phyloP scores from a whole-genome alignment of 2,113 vertebrate species.

The Solenodon paradoxus region DNA sequence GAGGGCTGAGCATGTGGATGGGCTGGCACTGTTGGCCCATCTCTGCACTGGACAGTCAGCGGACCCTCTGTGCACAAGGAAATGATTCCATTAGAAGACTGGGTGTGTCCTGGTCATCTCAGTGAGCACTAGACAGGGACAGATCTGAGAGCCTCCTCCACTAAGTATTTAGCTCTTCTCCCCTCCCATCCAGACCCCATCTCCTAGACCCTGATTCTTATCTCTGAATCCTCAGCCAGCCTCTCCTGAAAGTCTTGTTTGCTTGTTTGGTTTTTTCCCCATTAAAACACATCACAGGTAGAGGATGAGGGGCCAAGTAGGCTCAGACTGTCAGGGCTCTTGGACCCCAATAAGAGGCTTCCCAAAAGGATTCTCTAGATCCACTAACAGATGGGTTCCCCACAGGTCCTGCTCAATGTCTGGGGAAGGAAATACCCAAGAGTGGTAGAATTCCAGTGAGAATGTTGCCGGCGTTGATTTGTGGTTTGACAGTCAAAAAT shows the following conservation, averaged over 20 bases:
- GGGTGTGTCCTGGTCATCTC: fast-evolving
- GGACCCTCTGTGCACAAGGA: fast-evolving
- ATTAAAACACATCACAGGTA: too few species aligned
- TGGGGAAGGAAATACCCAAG: conserved; percentile 46
- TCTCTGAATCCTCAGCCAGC: neutral
- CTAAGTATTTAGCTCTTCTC: fast-evolving
- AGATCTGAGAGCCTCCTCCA: too few species aligned
- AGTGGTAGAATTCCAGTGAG: conserved; percentile 66
- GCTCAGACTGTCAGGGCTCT: neutral
- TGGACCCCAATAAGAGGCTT: neutral
- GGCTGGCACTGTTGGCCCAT: fast-evolving
- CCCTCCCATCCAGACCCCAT: fast-evolving
- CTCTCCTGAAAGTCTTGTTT: neutral
- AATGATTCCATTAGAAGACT: too few species aligned
- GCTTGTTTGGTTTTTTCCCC: too few species aligned
- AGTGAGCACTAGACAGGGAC: fast-evolving
- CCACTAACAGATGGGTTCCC: conserved; percentile 45
- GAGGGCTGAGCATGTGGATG: neutral
- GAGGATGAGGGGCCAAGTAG: neutral
- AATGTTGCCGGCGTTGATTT: conserved; percentile 62
- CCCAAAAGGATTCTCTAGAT: neutral
- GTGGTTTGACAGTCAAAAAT: conserved; percentile 76
- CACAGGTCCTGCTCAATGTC: neutral
- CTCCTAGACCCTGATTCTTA: neutral
- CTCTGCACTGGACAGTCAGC: neutral